These are phyloP conservation scores for Nibea coibor DNA, from an alignment of 2,113 vertebrate species.

Conservation along the genomic window DNA sequence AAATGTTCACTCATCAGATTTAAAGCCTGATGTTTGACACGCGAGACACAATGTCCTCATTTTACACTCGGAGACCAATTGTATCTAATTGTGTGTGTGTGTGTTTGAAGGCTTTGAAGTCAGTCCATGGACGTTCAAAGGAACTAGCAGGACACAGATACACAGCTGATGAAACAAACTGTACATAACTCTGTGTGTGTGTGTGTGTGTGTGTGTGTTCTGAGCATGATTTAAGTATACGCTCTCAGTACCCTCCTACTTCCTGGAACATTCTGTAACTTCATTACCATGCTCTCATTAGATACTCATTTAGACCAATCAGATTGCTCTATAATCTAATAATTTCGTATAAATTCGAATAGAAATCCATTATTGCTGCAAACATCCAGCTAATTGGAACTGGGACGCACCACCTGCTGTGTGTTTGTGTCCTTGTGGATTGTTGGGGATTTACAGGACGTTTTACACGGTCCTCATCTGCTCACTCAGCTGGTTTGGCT, in stretches of 20 bases:
- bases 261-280: slow-evolving; percentile 80
- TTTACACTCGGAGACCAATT: slow-evolving; percentile 28
- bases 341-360: slow-evolving; percentile 66
- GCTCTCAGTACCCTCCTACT: slow-evolving; percentile 48
- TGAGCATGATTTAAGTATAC: slow-evolving; percentile 55
- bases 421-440: slow-evolving; percentile 11
- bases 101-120: slow-evolving; percentile 46
- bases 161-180: slow-evolving; percentile 58
- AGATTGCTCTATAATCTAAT: slow-evolving; percentile 74
- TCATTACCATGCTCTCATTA: slow-evolving; percentile 74
- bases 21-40: slow-evolving; percentile 12
- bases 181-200: slow-evolving; percentile 24
- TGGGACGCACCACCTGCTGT: slow-evolving; percentile 41
- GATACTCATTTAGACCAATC: slow-evolving; percentile 76
- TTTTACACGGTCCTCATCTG: not conserved
- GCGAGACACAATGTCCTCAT: slow-evolving; percentile 19
- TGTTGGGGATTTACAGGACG: not conserved
- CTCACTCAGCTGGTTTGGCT: not conserved
- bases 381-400: slow-evolving; percentile 53
- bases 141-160: slow-evolving; percentile 34
- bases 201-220: slow-evolving; percentile 30
- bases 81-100: slow-evolving; percentile 41
- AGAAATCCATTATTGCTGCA: slow-evolving; percentile 70
- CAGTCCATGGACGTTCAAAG: slow-evolving; percentile 38
- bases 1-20: not conserved